phyloP scores from a whole-genome alignment of 2,797 vertebrate genomes.

The Dermochelys coriacea region DNA sequence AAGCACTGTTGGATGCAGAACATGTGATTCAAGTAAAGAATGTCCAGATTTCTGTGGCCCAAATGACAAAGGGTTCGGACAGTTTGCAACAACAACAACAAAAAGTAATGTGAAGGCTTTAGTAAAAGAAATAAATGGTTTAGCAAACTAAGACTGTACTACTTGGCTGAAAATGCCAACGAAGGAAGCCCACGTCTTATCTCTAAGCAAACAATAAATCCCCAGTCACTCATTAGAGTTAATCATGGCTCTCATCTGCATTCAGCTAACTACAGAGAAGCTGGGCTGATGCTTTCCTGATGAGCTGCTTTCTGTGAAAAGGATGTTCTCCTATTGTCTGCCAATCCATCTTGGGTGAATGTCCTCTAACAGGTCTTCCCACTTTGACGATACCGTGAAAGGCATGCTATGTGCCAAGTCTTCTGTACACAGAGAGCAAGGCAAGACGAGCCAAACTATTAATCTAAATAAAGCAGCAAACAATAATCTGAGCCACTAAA shows the following conservation, averaged over 20 bases:
- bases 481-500: conserved; percentile 25
- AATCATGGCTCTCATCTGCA: conserved; percentile 86
- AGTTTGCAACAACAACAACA: conserved; percentile 69
- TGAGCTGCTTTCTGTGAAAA: conserved; percentile 73
- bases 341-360: conserved; percentile 68
- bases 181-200: conserved; percentile 81
- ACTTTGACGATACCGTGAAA: background rate
- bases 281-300: conserved; percentile 74
- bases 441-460: conserved; percentile 31
- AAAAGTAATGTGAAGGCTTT: conserved; percentile 20
- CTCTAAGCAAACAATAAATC: conserved; percentile 84
- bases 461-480: conserved; percentile 63
- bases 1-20: conserved; percentile 85
- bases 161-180: conserved; percentile 70
- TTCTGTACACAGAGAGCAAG: conserved; percentile 14
- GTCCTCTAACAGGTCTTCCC: conserved; percentile 53
- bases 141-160: conserved; percentile 42
- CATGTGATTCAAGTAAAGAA: conserved; percentile 80
- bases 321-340: conserved; percentile 80
- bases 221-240: conserved; percentile 83
- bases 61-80: conserved; percentile 78
- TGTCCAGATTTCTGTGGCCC: conserved; percentile 79
- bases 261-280: conserved; percentile 79
- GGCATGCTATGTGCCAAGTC: background rate
- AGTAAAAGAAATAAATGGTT: conserved; percentile 54